These are phyloP conservation scores for Drosophila formosana DNA, from an alignment of 2,888 invertebrate genomes.

Conservation along the genomic window DNA sequence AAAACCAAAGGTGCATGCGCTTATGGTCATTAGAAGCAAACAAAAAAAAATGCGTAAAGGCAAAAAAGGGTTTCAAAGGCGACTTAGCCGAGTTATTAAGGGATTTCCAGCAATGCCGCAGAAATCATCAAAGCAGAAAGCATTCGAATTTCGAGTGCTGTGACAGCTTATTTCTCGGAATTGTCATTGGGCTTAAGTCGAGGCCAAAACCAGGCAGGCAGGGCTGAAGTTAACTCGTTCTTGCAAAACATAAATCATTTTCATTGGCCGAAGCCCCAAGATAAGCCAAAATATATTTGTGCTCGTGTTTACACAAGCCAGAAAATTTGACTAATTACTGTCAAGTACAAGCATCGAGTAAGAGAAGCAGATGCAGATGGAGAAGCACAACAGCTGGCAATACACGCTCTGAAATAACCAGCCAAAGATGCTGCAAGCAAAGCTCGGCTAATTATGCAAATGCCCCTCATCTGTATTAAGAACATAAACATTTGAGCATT, in stretches of 20 bases:
- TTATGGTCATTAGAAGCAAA: neutral
- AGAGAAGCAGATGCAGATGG: neutral
- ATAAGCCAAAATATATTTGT: conserved; percentile 23
- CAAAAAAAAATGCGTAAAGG: neutral
- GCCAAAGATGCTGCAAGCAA: conserved; percentile 23
- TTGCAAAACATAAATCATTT: conserved; percentile 35
- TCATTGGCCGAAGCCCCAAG: conserved; percentile 19
- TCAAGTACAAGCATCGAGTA: conserved; percentile 7
- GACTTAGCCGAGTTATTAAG: conserved; percentile 18
- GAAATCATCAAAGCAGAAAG: conserved; percentile 34
- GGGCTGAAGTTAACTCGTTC: neutral
- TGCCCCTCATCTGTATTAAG: conserved; percentile 18
- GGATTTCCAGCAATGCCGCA: conserved; percentile 6
- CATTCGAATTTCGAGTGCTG: conserved; percentile 17
- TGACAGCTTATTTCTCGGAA: conserved; percentile 1
- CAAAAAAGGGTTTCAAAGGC: conserved; percentile 17
- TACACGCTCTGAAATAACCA: conserved; percentile 22
- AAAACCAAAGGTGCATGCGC: conserved; percentile 13
- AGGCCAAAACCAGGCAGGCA: neutral
- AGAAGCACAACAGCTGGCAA: conserved; percentile 13
- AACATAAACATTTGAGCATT: conserved; percentile 8
- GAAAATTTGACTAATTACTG: conserved; percentile 44
- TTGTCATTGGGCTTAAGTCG: conserved; percentile 5
- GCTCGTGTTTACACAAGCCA: conserved; percentile 21
- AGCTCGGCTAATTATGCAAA: conserved; percentile 62